These are phyloP conservation scores for Ascidia mentula DNA, from an alignment of 23 tunicate species.

Conservation along the genomic window DNA sequence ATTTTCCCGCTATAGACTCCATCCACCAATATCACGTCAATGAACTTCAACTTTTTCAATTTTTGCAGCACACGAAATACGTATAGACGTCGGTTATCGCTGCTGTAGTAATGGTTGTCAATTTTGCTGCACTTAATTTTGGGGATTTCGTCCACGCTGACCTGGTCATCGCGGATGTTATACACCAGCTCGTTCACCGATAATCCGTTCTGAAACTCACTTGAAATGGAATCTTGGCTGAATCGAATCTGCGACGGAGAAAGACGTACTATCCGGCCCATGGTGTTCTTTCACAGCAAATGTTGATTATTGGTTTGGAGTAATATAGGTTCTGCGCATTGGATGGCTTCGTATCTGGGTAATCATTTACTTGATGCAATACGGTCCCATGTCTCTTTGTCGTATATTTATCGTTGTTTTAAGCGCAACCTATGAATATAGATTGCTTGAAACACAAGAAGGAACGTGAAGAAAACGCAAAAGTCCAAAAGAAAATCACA, in stretches of 20 bases:
- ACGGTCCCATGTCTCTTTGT: neutral
- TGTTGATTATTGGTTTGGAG: neutral
- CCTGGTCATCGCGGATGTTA: neutral
- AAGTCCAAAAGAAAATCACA: too few relatives aligned
- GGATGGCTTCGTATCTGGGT: neutral
- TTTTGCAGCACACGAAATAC: conserved; percentile 5
- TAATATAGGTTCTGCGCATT: neutral
- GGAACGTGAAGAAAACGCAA: too few relatives aligned
- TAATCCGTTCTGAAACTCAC: neutral
- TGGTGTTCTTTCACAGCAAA: neutral
- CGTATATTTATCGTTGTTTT: neutral
- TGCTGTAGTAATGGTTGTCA: neutral
- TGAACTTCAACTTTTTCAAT: neutral
- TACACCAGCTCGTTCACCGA: neutral
- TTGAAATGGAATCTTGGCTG: neutral
- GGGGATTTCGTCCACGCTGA: neutral
- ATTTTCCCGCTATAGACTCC: neutral
- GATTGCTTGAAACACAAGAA: too few relatives aligned
- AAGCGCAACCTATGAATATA: too few relatives aligned
- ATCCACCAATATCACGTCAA: neutral
- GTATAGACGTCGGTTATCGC: neutral
- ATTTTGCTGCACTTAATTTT: neutral
- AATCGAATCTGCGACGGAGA: neutral
- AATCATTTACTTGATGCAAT: neutral
- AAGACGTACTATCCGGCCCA: neutral